These are phyloP conservation scores for Lamprologus ornatipinnis DNA, from an alignment of 2,113 vertebrate genomes.

Conservation along the genomic window DNA sequence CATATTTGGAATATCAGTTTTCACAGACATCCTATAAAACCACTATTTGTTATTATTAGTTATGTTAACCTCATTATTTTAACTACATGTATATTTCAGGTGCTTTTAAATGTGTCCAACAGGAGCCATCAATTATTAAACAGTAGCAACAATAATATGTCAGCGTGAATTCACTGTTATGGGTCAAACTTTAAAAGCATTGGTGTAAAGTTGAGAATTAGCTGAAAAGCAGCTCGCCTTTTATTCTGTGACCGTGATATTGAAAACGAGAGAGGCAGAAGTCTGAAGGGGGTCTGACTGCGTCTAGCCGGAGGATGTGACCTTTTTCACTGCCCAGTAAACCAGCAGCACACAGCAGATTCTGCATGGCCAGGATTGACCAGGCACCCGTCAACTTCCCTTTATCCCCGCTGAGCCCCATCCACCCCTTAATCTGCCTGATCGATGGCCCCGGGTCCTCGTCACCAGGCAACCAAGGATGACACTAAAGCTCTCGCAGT, in stretches of 20 bases:
- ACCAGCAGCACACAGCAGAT: not conserved
- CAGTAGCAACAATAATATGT: not conserved
- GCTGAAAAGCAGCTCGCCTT: rapidly evolving
- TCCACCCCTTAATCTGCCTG: constrained; percentile 41
- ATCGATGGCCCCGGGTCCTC: constrained; percentile 47
- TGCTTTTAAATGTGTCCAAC: not conserved
- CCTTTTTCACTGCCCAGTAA: constrained; percentile 30
- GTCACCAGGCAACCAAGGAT: constrained; percentile 60
- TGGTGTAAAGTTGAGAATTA: not conserved
- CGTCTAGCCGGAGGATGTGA: constrained; percentile 3
- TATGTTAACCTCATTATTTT: not conserved
- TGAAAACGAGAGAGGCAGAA: not conserved
- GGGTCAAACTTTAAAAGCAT: not conserved
- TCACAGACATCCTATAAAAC: not conserved
- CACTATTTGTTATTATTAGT: not conserved
- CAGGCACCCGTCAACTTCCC: constrained; percentile 23
- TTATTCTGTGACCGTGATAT: not conserved
- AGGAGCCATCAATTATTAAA: not conserved
- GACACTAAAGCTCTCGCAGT: constrained; percentile 27
- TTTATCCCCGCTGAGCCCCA: constrained; percentile 38
- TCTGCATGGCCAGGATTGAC: constrained; percentile 6
- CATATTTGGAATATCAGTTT: not conserved
- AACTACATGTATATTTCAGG: not conserved
- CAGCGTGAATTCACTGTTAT: not conserved
- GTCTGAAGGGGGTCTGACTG: not conserved